phyloP scores from a whole-genome alignment of 2,888 invertebrate species.

The Lumbricus terrestris region DNA sequence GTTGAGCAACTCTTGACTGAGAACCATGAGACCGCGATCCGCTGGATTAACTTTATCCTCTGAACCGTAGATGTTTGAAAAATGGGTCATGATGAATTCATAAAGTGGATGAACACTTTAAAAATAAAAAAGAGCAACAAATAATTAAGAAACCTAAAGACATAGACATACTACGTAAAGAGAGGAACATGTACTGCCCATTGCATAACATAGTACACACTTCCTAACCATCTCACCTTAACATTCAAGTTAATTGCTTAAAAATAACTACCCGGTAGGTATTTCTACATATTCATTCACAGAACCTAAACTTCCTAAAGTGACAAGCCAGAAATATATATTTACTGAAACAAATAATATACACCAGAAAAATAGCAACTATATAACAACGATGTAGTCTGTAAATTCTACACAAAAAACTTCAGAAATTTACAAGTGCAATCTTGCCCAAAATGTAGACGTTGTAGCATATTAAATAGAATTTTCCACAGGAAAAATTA shows the following conservation, averaged over 20 bases:
- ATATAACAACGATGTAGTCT: no score
- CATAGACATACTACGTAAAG: background rate
- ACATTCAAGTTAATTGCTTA: no score
- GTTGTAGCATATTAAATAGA: background rate
- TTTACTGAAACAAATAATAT: no score
- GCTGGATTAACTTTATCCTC: conserved; percentile 42
- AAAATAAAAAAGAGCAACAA: background rate
- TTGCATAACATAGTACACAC: background rate
- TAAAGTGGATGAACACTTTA: conserved; percentile 90
- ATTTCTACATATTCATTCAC: no score
- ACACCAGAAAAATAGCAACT: no score
- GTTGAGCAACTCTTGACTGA: background rate
- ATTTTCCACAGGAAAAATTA: background rate
- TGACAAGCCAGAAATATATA: no score
- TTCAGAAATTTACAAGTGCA: background rate
- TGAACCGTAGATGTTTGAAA: conserved; percentile 71
- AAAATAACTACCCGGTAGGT: no score
- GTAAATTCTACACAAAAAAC: no score
- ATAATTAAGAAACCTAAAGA: background rate
- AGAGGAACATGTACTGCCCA: background rate
- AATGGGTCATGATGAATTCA: conserved; percentile 94
- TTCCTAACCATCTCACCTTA: background rate
- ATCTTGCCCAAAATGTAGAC: background rate
- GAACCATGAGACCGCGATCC: conserved; percentile 51
- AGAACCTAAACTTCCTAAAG: no score